Base-by-base conservation (phyloP, 2,113 vertebrate genomes). In the Rhegmatorhina hoffmannsi region DNA sequence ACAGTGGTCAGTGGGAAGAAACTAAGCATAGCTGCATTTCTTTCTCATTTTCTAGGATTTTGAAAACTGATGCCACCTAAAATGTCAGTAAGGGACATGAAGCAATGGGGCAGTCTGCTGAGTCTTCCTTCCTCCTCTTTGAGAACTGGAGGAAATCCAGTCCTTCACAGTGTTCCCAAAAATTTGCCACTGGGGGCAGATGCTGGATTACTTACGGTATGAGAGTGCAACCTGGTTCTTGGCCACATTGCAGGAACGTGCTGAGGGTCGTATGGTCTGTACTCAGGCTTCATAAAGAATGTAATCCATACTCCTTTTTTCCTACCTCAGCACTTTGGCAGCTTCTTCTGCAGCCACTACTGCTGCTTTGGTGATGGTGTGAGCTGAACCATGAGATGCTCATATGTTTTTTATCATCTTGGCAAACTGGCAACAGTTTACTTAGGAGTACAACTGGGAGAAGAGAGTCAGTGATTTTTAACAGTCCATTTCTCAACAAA, bases 381-480 rank as follows among this genome's bases (percentile, higher is more conserved):
- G 82, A 90, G 75, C 52, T 90, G 87, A 91, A 91, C 83, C 56
- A 14, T 63, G 72, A 90, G 56, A 47, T 84, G 31, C 77, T 93
- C 50, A 4, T 44, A 26, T 75, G 76, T 75, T 95, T 89, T 52
- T 90, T 94, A 92, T 88, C 68, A 43, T 75, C 52, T 60, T 90
- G 79, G 79, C 72, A 94, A 50, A 33, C 17, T 44, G 59, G 79
- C 63, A 93, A 47, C 73, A 36, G 21, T 75, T 93, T 84, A 47
- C 52, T 49, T 36, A 56, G 34, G 38, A 77, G 14, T 36, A 13
- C 3, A 16, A 72, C 60, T n/a, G 63, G 50, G 26, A 94, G 69
- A 91, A 80, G 50, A 82, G 66, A 87, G 68, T 63, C 7, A 4
- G 52, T 94, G 36, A 87, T 70, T 85, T 91, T 86, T 91, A 95